These are phyloP conservation scores for Esox masquinongy DNA, from an alignment of 2,797 vertebrate species.

Conservation along the genomic window DNA sequence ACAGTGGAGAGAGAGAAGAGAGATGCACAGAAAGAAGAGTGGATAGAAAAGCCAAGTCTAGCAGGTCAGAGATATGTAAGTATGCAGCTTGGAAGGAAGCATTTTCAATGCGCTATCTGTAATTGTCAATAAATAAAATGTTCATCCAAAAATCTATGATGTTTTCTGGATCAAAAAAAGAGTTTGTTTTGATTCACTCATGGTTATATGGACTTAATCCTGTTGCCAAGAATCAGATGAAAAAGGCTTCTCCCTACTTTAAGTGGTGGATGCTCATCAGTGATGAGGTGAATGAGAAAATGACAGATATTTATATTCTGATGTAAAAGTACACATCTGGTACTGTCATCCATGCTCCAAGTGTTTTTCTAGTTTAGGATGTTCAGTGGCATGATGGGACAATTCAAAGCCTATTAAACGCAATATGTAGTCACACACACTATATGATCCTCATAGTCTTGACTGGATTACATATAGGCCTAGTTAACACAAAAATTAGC, in stretches of 20 bases:
- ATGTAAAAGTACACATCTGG: neutral
- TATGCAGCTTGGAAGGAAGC: neutral
- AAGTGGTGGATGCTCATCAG: neutral
- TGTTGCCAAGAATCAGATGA: neutral
- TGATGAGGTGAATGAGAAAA: neutral
- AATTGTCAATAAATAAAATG: neutral
- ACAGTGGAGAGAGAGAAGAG: constrained; percentile 26
- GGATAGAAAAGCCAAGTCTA: constrained; percentile 6
- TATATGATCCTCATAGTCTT: neutral
- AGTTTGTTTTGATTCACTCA: neutral
- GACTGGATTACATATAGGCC: neutral
- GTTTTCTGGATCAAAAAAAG: neutral
- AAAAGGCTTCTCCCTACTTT: neutral
- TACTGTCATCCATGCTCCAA: neutral
- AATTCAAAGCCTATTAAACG: no score
- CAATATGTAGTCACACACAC: no score
- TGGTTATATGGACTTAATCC: neutral
- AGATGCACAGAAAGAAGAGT: neutral
- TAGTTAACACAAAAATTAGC: neutral
- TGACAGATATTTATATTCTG: neutral
- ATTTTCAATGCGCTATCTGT: constrained; percentile 1
- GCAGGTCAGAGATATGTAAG: constrained; percentile 13
- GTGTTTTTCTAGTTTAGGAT: neutral
- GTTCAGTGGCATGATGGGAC: no score
- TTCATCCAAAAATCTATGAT: neutral